Evolutionary conservation across 2,888 invertebrate species (phyloP).

Genomic region (Drosophila mettleri): DNA sequence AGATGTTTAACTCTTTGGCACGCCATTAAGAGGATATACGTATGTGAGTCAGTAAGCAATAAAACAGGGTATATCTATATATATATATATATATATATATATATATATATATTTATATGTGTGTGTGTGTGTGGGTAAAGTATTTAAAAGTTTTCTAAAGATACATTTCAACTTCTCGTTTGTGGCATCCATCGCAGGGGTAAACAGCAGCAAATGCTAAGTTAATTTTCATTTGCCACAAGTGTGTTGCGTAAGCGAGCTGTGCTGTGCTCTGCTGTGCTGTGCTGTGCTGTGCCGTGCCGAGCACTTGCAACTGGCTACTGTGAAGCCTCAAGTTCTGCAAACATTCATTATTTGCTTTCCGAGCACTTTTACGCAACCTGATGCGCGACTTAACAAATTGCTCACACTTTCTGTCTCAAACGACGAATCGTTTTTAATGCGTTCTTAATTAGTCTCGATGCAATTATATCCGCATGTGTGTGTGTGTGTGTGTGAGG

Average conservation of each 20-base stretch:
- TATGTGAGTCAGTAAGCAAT: no score
- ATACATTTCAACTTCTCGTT: background rate
- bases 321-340: conserved; percentile 1
- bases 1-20: no score
- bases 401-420: conserved; percentile 39
- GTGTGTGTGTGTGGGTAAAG: background rate
- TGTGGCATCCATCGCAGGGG: background rate
- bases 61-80: no score
- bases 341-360: conserved; percentile 3
- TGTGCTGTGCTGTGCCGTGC: no score
- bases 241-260: conserved; percentile 4
- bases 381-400: conserved; percentile 29
- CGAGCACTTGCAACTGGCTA: background rate
- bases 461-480: conserved; percentile 14
- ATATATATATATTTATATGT: no score
- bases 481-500: conserved; percentile 2
- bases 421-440: conserved; percentile 64
- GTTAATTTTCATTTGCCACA: conserved; percentile 10
- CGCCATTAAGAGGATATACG: no score
- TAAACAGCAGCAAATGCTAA: background rate
- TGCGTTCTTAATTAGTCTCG: conserved; percentile 72
- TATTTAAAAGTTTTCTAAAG: conserved; percentile 2
- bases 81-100: no score
- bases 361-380: conserved; percentile 2
- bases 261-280: no score